Evolutionary conservation across 2,888 invertebrate species (phyloP).

Genomic region (Hypena proboscidalis): DNA sequence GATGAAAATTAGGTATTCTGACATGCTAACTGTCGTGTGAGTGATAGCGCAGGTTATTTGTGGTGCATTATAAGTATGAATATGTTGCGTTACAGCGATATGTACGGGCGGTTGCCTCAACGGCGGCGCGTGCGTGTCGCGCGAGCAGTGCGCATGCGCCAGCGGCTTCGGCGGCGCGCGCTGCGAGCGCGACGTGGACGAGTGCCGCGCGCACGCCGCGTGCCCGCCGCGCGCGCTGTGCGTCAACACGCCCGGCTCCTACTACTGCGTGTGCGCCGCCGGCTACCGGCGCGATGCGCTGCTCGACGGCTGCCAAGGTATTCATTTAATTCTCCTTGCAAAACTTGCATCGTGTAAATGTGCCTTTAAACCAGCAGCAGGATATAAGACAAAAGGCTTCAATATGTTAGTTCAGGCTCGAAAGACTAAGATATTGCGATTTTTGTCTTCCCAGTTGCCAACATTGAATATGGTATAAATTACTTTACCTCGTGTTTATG

Average conservation of each 20-base stretch:
- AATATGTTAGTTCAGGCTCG: too few relatives aligned
- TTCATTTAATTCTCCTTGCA: too few relatives aligned
- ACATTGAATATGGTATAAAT: too few relatives aligned
- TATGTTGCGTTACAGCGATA: conserved; percentile 84
- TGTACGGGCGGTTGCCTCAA: conserved; percentile 93
- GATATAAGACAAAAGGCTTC: too few relatives aligned
- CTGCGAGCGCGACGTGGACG: conserved; percentile 95
- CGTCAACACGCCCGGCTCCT: conserved; percentile 96
- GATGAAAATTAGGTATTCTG: too few relatives aligned
- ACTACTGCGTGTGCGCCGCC: conserved; percentile 93
- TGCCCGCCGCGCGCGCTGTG: conserved; percentile 92
- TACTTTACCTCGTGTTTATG: not conserved
- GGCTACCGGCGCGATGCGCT: conserved; percentile 88
- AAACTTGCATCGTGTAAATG: too few relatives aligned
- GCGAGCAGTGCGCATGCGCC: conserved; percentile 92
- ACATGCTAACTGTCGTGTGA: too few relatives aligned
- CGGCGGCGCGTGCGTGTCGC: conserved; percentile 92
- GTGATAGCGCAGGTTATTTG: not conserved
- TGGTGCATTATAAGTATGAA: not conserved
- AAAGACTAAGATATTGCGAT: too few relatives aligned
- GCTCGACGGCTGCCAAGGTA: conserved; percentile 88
- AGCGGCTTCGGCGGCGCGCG: conserved; percentile 92
- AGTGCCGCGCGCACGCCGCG: conserved; percentile 88
- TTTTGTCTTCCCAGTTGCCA: too few relatives aligned
- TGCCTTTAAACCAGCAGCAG: too few relatives aligned